Evolutionary conservation across 2,113 vertebrate species (phyloP).

Genomic region (Cephalopholis sonnerati): DNA sequence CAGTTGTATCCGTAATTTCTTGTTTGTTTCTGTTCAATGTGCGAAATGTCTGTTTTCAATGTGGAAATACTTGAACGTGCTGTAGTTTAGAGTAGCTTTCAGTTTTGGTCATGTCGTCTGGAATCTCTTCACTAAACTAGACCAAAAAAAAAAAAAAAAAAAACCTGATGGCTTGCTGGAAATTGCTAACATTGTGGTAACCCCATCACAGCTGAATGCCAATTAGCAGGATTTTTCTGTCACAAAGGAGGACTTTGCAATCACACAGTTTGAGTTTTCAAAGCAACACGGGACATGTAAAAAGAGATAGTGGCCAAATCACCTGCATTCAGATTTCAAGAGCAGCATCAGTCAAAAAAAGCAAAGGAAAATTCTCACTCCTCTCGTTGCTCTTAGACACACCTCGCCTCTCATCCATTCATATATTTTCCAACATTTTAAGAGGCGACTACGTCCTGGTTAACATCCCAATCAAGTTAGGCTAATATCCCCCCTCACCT

Average conservation of each 20-base stretch:
- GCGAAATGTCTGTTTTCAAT: neutral
- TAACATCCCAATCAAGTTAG: neutral
- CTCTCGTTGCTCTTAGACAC: neutral
- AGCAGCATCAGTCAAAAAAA: constrained; percentile 8
- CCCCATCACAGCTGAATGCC: constrained; percentile 21
- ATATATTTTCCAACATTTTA: neutral
- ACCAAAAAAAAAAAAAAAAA: constrained; percentile 14
- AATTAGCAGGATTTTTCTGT: constrained; percentile 36
- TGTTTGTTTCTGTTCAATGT: neutral
- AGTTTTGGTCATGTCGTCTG: neutral
- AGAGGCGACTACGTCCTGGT: neutral
- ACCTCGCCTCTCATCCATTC: neutral
- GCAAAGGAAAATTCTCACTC: neutral
- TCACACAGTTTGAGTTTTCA: constrained; percentile 7
- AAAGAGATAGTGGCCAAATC: constrained; percentile 4
- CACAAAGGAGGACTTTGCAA: constrained; percentile 40
- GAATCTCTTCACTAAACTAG: neutral
- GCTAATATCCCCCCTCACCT: neutral
- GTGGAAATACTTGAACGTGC: neutral
- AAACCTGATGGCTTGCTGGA: neutral
- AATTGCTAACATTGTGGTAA: constrained; percentile 32
- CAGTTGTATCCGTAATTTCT: neutral
- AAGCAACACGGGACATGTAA: constrained; percentile 3
- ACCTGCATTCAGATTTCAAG: constrained; percentile 33
- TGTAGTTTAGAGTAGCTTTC: neutral